These are phyloP conservation scores for Gymnodraco acuticeps DNA, from an alignment of 2,797 vertebrate genomes.

Conservation along the genomic window DNA sequence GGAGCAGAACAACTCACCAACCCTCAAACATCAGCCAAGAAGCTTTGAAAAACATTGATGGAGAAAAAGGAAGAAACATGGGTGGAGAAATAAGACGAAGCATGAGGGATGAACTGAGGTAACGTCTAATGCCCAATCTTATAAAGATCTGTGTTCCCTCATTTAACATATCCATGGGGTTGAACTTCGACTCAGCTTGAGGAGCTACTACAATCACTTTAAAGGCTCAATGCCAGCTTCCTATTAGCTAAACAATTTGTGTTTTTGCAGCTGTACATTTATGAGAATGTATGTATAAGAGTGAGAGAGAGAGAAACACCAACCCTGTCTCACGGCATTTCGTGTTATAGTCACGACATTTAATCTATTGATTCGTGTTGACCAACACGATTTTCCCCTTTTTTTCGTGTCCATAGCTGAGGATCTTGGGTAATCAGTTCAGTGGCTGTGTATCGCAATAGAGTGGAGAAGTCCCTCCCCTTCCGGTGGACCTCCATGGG, in stretches of 20 bases:
- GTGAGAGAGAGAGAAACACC: constrained; percentile 16
- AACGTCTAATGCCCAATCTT: constrained; percentile 60
- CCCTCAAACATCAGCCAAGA: constrained; percentile 1
- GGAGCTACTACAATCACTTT: constrained; percentile 38
- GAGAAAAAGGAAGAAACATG: constrained; percentile 2
- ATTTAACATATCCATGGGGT: constrained; percentile 72
- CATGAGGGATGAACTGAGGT: constrained; percentile 57
- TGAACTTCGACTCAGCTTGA: constrained; percentile 56
- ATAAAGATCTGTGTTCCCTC: constrained; percentile 75
- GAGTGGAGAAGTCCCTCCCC: no score
- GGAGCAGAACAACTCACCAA: constrained; percentile 21
- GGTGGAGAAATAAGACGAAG: constrained; percentile 39
- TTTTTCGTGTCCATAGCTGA: no score
- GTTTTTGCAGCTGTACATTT: constrained; percentile 40
- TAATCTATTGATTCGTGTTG: no score
- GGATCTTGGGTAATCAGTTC: no score
- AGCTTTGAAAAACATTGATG: constrained; percentile 7
- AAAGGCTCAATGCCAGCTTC: constrained; percentile 37
- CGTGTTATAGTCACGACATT: no score
- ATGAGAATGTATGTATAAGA: constrained; percentile 30
- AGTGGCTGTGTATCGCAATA: no score
- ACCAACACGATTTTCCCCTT: no score
- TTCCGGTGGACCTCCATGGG: no score
- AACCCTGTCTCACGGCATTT: no score
- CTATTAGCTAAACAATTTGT: constrained; percentile 49